A percentile compares a stretch with the other conserved stretches of the same genome.
phyloP scores from a whole-genome alignment of 2,113 vertebrate genomes.

The Lepidothrix coronata region DNA sequence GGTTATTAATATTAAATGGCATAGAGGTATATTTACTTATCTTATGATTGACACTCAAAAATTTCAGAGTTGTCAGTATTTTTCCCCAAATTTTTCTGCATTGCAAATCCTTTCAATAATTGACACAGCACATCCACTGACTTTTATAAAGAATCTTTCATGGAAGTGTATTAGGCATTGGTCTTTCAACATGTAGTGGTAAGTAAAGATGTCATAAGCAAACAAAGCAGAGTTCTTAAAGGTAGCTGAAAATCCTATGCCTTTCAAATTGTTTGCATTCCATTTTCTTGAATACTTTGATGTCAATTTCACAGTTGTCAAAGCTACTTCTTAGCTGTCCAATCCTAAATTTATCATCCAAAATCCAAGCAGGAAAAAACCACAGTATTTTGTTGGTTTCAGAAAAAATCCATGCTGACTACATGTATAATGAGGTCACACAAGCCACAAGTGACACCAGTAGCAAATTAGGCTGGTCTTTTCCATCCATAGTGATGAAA shows the following conservation, averaged over 20 bases:
- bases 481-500: background rate
- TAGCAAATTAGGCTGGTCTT: background rate
- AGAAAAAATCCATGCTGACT: background rate
- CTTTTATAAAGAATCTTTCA: background rate
- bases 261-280: conserved; percentile 23
- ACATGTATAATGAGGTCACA: rapidly evolving
- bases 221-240: background rate
- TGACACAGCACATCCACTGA: background rate
- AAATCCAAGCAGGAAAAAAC: background rate
- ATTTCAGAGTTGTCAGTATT: background rate
- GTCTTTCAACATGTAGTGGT: background rate
- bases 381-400: background rate
- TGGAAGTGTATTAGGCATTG: background rate
- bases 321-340: background rate
- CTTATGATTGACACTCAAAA: background rate
- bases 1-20: background rate
- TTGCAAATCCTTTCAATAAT: background rate
- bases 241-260: background rate
- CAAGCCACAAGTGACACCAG: background rate
- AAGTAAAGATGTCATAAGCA: conserved; percentile 2
- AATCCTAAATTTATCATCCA: background rate
- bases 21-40: background rate
- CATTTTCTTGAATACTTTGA: conserved; percentile 9
- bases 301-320: conserved; percentile 26
- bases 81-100: background rate